phyloP scores from a whole-genome alignment of 2,888 invertebrate genomes.

The Drosophila kanekoi region DNA sequence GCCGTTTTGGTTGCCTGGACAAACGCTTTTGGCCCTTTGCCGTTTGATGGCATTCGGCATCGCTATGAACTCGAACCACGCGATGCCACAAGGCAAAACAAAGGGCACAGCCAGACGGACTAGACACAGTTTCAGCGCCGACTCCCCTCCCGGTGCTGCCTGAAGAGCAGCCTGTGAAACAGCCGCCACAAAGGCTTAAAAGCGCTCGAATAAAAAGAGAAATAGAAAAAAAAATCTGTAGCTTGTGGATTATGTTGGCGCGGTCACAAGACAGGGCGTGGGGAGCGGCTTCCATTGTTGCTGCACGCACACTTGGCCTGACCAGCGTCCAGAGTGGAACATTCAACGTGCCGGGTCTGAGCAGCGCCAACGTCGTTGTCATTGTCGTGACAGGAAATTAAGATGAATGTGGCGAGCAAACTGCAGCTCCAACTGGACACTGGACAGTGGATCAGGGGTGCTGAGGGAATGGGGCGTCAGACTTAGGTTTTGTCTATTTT shows the following conservation, averaged over 20 bases:
- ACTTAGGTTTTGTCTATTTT: conserved; percentile 45
- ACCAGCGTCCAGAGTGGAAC: conserved; percentile 33
- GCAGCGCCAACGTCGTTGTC: conserved; percentile 68
- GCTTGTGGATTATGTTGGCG: conserved; percentile 36
- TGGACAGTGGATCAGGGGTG: conserved; percentile 3
- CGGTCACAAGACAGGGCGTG: background rate
- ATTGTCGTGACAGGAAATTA: conserved; percentile 80
- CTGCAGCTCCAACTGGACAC: conserved; percentile 63
- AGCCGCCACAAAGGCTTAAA: conserved; percentile 75
- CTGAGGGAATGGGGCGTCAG: conserved; percentile 6
- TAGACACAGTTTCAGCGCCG: conserved; percentile 41
- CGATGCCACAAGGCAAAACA: conserved; percentile 54
- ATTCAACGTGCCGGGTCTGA: conserved; percentile 25
- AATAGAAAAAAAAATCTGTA: conserved; percentile 24
- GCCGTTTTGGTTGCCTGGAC: conserved; percentile 46
- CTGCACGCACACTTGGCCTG: conserved; percentile 57
- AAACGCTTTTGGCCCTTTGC: conserved; percentile 70
- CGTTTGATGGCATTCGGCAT: conserved; percentile 71
- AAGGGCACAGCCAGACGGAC: conserved; percentile 42
- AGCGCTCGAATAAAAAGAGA: conserved; percentile 41
- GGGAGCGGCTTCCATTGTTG: conserved; percentile 19
- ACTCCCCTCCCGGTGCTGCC: conserved; percentile 7
- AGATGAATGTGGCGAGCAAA: conserved; percentile 80
- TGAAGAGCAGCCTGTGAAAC: conserved; percentile 42
- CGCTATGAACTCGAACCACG: conserved; percentile 45